Evolutionary conservation across 2,888 invertebrate genomes (phyloP).

Genomic region (Stenchaetothrips biformis): DNA sequence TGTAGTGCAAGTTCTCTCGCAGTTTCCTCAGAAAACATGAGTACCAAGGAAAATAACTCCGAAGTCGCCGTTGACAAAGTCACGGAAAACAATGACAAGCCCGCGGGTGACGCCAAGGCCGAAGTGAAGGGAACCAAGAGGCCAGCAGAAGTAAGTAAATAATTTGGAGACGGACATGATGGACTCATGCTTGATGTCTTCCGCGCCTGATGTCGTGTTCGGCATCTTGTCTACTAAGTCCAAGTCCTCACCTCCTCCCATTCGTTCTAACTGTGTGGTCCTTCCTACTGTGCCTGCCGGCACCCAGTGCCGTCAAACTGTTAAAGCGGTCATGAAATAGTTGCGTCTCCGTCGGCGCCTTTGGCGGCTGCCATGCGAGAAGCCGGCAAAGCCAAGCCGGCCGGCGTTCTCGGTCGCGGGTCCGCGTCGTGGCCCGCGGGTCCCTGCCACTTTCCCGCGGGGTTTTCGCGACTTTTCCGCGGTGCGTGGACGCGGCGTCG

Average conservation of each 20-base stretch:
- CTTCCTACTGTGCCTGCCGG: neutral
- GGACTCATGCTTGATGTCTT: neutral
- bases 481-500: neutral
- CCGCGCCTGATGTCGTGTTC: neutral
- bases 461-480: neutral
- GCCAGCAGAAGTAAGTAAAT: slow-evolving; percentile 74
- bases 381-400: neutral
- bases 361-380: slow-evolving; percentile 17
- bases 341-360: neutral
- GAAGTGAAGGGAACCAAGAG: slow-evolving; percentile 82
- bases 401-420: neutral
- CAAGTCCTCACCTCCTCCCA: neutral
- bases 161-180: neutral
- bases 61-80: slow-evolving; percentile 81
- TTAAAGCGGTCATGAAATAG: too few relatives aligned
- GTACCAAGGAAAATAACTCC: slow-evolving; percentile 76
- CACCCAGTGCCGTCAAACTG: too few relatives aligned
- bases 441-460: neutral
- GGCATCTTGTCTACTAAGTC: neutral
- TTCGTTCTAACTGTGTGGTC: neutral
- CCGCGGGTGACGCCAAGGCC: slow-evolving; percentile 66
- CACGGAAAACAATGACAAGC: slow-evolving; percentile 67
- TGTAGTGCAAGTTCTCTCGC: slow-evolving; percentile 38
- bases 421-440: neutral
- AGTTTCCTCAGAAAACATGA: slow-evolving; percentile 51